Conservation (phyloP, 1,140 invertebrate genomes). For the Drosophila trapezifrons region DNA sequence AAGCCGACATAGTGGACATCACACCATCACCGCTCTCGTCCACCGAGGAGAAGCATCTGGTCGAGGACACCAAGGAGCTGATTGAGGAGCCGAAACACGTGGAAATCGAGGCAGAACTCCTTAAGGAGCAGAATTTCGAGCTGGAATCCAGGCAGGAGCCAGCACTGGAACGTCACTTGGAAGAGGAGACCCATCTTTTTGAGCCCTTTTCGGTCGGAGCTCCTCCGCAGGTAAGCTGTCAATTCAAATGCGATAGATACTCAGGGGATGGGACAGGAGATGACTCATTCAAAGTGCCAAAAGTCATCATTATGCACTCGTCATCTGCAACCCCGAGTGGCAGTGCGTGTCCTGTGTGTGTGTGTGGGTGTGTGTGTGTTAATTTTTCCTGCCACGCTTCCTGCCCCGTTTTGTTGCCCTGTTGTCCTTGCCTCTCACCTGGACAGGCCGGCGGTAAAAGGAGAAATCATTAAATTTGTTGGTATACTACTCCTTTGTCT, state of each 20-base stretch:
- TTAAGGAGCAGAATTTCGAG: constrained; percentile 13
- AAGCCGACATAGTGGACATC: constrained; percentile 61
- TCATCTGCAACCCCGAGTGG: constrained; percentile 24
- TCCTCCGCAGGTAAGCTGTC: constrained; percentile 61
- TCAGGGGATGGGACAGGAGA: neutral
- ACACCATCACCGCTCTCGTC: constrained; percentile 72
- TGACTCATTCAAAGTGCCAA: constrained; percentile 20
- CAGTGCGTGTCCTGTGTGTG: neutral
- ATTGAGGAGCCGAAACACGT: constrained; percentile 11
- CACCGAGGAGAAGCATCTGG: constrained; percentile 77
- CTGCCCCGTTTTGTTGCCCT: constrained; percentile 23
- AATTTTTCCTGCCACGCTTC: constrained; percentile 50
- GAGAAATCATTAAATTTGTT: constrained; percentile 83
- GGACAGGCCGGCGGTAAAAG: constrained; percentile 30
- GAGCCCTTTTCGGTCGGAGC: constrained; percentile 49
- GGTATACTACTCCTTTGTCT: constrained; percentile 75
- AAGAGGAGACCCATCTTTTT: constrained; percentile 32
- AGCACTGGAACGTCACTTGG: neutral
- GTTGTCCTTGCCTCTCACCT: constrained; percentile 51
- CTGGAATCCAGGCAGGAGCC: constrained; percentile 5
- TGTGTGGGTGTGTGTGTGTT: constrained; percentile 17
- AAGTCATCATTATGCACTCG: constrained; percentile 49
- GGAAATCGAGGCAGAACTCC: constrained; percentile 8
- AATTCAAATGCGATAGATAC: neutral
- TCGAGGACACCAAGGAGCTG: constrained; percentile 76